phyloP scores from a whole-genome alignment of 2,113 vertebrate genomes.

The Phrynocephalus versicolor region DNA sequence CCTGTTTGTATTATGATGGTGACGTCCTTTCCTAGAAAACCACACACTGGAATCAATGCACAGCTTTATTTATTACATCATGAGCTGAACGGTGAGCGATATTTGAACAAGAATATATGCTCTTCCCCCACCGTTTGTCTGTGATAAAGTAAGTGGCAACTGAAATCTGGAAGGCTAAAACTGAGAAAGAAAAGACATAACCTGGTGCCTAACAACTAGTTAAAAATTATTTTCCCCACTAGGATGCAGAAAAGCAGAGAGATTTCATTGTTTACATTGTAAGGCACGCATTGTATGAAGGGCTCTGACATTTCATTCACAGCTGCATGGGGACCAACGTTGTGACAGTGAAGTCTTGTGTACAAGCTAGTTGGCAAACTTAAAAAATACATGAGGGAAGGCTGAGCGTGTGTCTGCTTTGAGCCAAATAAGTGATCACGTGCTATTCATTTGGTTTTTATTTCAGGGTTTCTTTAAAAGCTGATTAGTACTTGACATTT shows the following conservation, averaged over 20 bases:
- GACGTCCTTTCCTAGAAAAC: not conserved
- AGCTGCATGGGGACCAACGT: slow-evolving; percentile 39
- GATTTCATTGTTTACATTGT: slow-evolving; percentile 31
- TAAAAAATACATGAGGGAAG: slow-evolving; percentile 40
- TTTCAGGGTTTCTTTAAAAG: slow-evolving; percentile 29
- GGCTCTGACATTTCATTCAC: slow-evolving; percentile 46
- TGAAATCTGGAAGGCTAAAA: not conserved
- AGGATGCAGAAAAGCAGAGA: not conserved
- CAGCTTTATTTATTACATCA: not conserved
- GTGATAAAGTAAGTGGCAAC: not conserved
- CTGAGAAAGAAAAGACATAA: not conserved
- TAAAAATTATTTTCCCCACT: slow-evolving; percentile 6
- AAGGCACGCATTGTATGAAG: not conserved
- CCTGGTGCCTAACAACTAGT: not conserved
- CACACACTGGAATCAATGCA: not conserved
- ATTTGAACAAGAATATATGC: not conserved
- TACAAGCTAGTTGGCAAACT: slow-evolving; percentile 37
- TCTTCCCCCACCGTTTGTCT: not conserved
- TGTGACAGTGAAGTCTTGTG: slow-evolving; percentile 5
- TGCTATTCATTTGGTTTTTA: not conserved
- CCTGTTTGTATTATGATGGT: not conserved
- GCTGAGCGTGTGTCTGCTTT: not conserved
- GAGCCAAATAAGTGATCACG: slow-evolving; percentile 26
- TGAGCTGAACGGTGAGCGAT: not conserved
- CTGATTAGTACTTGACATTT: slow-evolving; percentile 13